phyloP scores from a whole-genome alignment of 2,113 vertebrate species.

The Cricetomys ansorgei region DNA sequence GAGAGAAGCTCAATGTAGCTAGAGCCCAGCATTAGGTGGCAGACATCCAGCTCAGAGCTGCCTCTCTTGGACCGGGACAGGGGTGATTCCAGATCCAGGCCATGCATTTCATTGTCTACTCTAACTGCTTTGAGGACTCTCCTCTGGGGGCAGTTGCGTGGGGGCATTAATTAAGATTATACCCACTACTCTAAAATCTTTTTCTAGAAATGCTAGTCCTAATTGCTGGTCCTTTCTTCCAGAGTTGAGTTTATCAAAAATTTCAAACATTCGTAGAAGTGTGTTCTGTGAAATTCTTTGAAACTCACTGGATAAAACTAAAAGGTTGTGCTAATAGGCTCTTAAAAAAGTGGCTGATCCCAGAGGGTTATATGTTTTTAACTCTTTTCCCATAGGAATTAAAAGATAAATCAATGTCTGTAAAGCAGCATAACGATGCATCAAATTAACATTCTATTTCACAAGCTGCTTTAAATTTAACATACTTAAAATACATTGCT shows the following conservation, averaged over 20 bases:
- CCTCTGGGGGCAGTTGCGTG: not conserved
- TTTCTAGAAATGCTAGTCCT: conserved; percentile 40
- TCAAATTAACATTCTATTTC: conserved; percentile 71
- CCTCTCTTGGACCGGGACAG: not conserved
- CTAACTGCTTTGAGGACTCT: not conserved
- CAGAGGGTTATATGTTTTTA: conserved; percentile 52
- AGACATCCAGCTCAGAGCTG: not conserved
- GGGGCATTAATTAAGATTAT: not conserved
- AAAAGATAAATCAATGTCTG: conserved; percentile 57
- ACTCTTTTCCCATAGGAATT: conserved; percentile 55
- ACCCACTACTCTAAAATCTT: not conserved
- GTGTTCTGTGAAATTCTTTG: conserved; percentile 41
- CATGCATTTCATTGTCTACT: not conserved
- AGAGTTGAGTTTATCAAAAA: not conserved
- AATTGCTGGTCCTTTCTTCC: conserved; percentile 6
- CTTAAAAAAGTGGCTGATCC: conserved; percentile 48
- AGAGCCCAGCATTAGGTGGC: not conserved
- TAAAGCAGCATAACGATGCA: conserved; percentile 71
- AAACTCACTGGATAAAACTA: conserved; percentile 3
- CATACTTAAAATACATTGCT: conserved; percentile 74
- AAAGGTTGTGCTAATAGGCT: not conserved
- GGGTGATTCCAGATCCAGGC: not conserved
- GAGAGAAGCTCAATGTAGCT: not conserved
- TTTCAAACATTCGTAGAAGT: conserved; percentile 43
- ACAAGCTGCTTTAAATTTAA: conserved; percentile 74